Evolutionary conservation across 1,140 invertebrate genomes (phyloP).

Genomic region (Drosophila guanche): DNA sequence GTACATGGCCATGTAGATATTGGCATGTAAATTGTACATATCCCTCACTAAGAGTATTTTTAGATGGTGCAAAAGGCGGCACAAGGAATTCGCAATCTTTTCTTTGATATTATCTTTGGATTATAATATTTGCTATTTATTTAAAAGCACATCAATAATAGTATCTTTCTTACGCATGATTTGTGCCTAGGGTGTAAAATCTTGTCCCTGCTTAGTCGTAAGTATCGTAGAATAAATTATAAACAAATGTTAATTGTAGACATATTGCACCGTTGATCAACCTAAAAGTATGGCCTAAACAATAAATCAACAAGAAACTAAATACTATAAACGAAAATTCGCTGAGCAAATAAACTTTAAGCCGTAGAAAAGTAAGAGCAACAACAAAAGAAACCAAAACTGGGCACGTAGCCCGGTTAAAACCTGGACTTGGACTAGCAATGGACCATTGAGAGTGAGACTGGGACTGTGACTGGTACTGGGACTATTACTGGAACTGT

Average conservation of each 20-base stretch:
- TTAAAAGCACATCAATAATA: slow-evolving; percentile 62
- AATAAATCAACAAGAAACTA: slow-evolving; percentile 69
- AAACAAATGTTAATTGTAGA: slow-evolving; percentile 52
- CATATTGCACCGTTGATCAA: slow-evolving; percentile 72
- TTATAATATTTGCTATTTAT: slow-evolving; percentile 61
- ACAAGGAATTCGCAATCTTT: neutral
- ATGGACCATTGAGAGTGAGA: neutral
- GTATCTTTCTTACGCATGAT: slow-evolving; percentile 33
- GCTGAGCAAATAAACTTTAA: slow-evolving; percentile 61
- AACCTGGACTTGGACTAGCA: slow-evolving; percentile 25
- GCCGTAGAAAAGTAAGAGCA: slow-evolving; percentile 53
- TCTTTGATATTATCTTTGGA: neutral
- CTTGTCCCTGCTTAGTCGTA: slow-evolving; percentile 45
- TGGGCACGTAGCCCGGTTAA: slow-evolving; percentile 28
- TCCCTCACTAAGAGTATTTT: no score
- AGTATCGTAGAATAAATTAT: slow-evolving; percentile 46
- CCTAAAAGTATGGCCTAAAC: slow-evolving; percentile 57
- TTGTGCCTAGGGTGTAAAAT: slow-evolving; percentile 54
- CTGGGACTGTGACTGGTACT: slow-evolving; percentile 8
- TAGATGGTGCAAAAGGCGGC: neutral
- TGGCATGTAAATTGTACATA: no score
- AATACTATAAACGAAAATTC: slow-evolving; percentile 39
- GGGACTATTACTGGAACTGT: neutral
- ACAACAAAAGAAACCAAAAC: slow-evolving; percentile 58
- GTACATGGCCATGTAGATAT: no score